Base-by-base conservation (phyloP, 2,113 vertebrate species). In the Eleginops maclovinus region DNA sequence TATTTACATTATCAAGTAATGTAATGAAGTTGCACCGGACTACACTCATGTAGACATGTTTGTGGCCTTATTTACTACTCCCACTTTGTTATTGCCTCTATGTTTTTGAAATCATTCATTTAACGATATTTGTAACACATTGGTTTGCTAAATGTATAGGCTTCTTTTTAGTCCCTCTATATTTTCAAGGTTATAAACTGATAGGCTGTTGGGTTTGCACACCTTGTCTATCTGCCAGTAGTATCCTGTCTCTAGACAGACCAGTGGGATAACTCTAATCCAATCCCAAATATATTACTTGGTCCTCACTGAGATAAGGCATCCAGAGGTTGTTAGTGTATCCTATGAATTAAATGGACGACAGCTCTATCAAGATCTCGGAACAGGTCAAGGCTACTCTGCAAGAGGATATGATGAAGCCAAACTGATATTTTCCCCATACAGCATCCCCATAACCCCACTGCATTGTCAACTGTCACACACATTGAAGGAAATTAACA, bases 281-380 rank as follows among this genome's bases (percentile, higher is more conserved):
- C 85, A 87, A 87, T 91, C 81, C 83, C 77, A 87, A 82, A 89
- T 89, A 84, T 91, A 90, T 91, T 56, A 88, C 82, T 81, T 67
- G 84, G 75, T 83, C 75, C 66, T 81, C 73, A 75, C 53, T 80
- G 84, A 86, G 88, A 90, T 90, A 91, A 91, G 83, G 74, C 43
- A 81, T 81, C 77, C 71, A 80, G 70, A 56, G 70, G 49, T 85
- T 84, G 82, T 83, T 77, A 41, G 80, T 74, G 77, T 88, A 90
- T 86, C 89, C 77, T 85, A 88, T 87, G 80, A 88, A 91, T 90
- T 88, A 90, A 93, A 87, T 85, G 73, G 87, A 84, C 75, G 21
- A 81, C 55, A 64, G 68, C 77, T 86, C 75, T 87, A 89, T 92
- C 88, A 83, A 85, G 82, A 91, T 93, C 91, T 77, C 86, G 79